phyloP scores from a whole-genome alignment of 2,888 invertebrate genomes.

The Cryptocheilus praepositus region DNA sequence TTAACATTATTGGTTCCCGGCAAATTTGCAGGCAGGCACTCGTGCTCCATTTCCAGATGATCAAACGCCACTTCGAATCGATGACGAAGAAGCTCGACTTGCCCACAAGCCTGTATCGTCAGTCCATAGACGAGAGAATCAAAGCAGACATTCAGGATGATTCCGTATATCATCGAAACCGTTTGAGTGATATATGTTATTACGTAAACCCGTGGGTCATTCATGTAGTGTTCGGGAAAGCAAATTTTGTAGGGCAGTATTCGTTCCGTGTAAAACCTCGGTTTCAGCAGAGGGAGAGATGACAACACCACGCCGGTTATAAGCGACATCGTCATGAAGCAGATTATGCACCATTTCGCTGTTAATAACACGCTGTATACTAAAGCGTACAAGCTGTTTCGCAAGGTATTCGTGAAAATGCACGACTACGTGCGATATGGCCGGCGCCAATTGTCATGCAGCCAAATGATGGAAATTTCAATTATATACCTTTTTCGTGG shows the following conservation, averaged over 20 bases:
- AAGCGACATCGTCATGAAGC: slow-evolving; percentile 32
- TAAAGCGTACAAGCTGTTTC: background rate
- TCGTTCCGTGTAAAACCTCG: slow-evolving; percentile 8
- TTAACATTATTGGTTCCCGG: background rate
- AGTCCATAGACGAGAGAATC: slow-evolving; percentile 47
- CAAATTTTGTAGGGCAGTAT: slow-evolving; percentile 28
- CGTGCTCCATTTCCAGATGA: background rate
- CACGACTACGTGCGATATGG: too few species aligned
- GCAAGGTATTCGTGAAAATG: too few species aligned
- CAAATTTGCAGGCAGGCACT: background rate
- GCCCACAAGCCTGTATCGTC: slow-evolving; percentile 47
- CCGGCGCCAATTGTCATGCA: too few species aligned
- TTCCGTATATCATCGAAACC: slow-evolving; percentile 20
- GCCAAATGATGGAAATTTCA: background rate
- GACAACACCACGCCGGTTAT: slow-evolving; percentile 21
- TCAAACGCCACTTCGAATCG: slow-evolving; percentile 24
- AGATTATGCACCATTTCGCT: slow-evolving; percentile 27
- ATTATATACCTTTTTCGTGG: slow-evolving; percentile 29
- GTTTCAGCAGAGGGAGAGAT: slow-evolving; percentile 21
- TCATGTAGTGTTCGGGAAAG: slow-evolving; percentile 27
- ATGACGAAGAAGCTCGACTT: slow-evolving; percentile 43
- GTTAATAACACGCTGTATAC: background rate
- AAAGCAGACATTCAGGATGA: slow-evolving; percentile 37
- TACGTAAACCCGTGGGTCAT: slow-evolving; percentile 12
- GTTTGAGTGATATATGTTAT: slow-evolving; percentile 29